These are phyloP conservation scores for Eilema depressum DNA, from an alignment of 2,888 invertebrate genomes.

Conservation along the genomic window DNA sequence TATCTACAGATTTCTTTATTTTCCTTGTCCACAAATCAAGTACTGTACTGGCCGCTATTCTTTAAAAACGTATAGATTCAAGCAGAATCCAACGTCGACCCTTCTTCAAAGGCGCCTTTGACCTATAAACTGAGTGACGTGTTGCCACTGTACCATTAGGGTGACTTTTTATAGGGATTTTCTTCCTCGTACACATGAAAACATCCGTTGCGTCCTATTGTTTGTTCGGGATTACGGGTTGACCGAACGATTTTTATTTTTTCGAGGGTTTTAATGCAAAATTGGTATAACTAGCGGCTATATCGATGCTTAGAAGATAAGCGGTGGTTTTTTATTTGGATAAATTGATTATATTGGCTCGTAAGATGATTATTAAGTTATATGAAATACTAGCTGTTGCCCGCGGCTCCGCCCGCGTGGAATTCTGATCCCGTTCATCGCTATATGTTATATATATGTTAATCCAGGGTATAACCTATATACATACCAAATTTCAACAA, in stretches of 20 bases:
- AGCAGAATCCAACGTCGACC: background rate
- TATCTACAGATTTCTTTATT: too few species aligned
- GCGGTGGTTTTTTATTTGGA: background rate
- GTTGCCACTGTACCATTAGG: background rate
- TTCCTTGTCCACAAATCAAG: background rate
- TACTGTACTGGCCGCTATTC: background rate
- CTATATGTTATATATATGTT: too few species aligned
- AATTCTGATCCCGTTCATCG: too few species aligned
- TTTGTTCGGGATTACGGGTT: background rate
- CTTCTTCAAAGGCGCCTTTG: background rate
- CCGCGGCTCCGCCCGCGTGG: too few species aligned
- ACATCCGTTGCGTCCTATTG: slow-evolving; percentile 2
- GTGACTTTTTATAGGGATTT: background rate
- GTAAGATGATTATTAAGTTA: too few species aligned
- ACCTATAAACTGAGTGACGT: background rate
- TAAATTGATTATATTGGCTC: background rate
- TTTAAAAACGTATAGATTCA: background rate
- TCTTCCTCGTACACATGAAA: background rate
- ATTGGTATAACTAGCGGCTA: too few species aligned
- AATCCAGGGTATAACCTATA: too few species aligned
- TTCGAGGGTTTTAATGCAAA: background rate
- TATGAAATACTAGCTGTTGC: too few species aligned
- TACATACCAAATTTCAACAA: too few species aligned
- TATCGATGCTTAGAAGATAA: background rate
- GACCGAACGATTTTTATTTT: background rate